A percentile compares a stretch with the other conserved stretches of the same genome.
phyloP scores from a whole-genome alignment of 2,113 vertebrate genomes.

The Thermophis baileyi region DNA sequence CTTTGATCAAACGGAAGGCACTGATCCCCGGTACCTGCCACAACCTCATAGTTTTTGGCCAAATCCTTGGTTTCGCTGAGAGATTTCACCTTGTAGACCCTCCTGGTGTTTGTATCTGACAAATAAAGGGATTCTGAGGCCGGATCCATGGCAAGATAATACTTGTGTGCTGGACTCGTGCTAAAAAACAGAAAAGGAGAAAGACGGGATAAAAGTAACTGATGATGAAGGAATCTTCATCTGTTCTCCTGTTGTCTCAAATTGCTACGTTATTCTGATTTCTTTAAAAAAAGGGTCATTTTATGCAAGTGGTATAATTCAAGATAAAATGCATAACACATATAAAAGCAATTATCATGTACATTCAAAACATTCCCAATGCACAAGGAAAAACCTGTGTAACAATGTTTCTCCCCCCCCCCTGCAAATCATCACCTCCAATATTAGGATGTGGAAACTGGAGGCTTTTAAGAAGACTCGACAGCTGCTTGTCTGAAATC shows the following conservation, averaged over 20 bases:
- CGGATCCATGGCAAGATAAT: constrained; percentile 95
- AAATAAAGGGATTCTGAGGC: constrained; percentile 89
- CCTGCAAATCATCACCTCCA: constrained; percentile 15
- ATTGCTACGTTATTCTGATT: not conserved
- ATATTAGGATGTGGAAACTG: constrained; percentile 42
- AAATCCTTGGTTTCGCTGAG: constrained; percentile 89
- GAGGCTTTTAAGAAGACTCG: no score
- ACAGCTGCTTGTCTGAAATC: no score
- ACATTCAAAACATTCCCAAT: constrained; percentile 21
- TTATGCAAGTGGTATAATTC: not conserved
- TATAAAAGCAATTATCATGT: not conserved
- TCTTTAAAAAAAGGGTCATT: not conserved
- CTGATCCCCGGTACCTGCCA: constrained; percentile 95
- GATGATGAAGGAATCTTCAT: not conserved
- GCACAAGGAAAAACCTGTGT: constrained; percentile 19
- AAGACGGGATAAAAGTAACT: constrained; percentile 32
- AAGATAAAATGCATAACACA: constrained; percentile 21
- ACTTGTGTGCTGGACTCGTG: constrained; percentile 96
- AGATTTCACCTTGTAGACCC: constrained; percentile 89
- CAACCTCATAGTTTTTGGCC: constrained; percentile 89
- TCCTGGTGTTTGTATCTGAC: constrained; percentile 93
- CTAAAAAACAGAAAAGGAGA: constrained; percentile 68
- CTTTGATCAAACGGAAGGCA: constrained; percentile 96
- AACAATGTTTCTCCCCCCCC: constrained; percentile 38
- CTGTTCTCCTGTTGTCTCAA: not conserved